Base-by-base conservation (phyloP, 1,140 invertebrate species). In the Thaumatotibia leucotreta region DNA sequence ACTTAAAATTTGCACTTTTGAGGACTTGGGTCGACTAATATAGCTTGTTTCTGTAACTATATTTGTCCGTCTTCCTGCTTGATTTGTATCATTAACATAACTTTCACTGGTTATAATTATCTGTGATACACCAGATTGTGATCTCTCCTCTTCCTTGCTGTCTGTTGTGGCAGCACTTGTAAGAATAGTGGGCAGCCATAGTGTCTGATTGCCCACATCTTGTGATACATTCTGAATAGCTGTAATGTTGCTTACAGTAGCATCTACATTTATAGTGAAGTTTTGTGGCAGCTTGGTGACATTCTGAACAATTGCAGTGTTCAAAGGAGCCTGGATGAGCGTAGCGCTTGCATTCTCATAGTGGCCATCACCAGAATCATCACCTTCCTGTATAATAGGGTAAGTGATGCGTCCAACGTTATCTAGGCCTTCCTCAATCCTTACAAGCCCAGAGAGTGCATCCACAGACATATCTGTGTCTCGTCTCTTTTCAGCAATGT, bases 81-180 rank as follows among this genome's bases (percentile, higher is more conserved):
- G 82, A 70, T 67, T 82, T 27, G 76, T 45, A 61, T 89, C 84
- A 79, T 81, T 87, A 0, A 84, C 77, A 74, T 89, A 91, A 65
- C 82, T 84, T 71, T 91, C 88, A 75, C 86, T 89, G 61, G 87
- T 87, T n/a, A 91, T 87, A 66, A 91, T 89, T 45, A 91, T 87
- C 70, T 91, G 89, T 68, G 91, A 91, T n/a, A 92, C 79, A 65
- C 82, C 72, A 63, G 79, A 77, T 67, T 83, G 83, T 32, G 80
- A 67, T 68, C 82, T 77, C 9, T 89, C 88, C 35, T 86, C 86
- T 69, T 91, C 91, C 74, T 91, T 88, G 50, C 61, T 72, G 69
- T 85, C 84, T 29, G 68, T 61, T n/a, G 79, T 70, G 49, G 82
- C 49, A 63, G 82, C 79, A 76, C 80, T 85, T 54, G 86, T 88